A percentile compares a stretch with the other conserved stretches of the same genome.
phyloP scores from a whole-genome alignment of 1,140 invertebrate species.

The Drosophila persimilis region DNA sequence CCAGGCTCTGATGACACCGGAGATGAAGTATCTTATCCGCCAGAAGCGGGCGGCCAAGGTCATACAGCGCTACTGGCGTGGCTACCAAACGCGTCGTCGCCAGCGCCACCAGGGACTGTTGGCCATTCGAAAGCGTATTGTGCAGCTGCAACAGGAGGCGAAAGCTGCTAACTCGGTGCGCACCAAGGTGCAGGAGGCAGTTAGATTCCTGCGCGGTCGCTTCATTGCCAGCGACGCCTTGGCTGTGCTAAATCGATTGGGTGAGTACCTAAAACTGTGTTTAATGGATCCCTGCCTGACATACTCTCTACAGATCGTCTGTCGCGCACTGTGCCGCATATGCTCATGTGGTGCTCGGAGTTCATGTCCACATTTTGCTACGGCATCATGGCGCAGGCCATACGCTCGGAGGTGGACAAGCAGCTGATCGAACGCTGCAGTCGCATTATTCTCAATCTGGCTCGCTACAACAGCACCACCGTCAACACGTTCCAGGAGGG shows the following conservation, averaged over 20 bases:
- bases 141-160: constrained; percentile 83
- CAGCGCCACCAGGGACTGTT: constrained; percentile 73
- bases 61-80: constrained; percentile 88
- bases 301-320: constrained; percentile 61
- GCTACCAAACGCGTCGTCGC: constrained; percentile 84
- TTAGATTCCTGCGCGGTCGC: constrained; percentile 65
- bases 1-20: constrained; percentile 82
- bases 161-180: constrained; percentile 83
- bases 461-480: constrained; percentile 75
- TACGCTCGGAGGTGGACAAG: constrained; percentile 82
- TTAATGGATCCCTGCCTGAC: neutral
- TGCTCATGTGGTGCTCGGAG: constrained; percentile 74
- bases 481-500: constrained; percentile 75
- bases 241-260: constrained; percentile 63
- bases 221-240: constrained; percentile 69
- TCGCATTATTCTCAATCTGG: constrained; percentile 81
- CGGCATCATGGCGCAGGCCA: constrained; percentile 82
- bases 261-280: constrained; percentile 36
- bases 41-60: constrained; percentile 84
- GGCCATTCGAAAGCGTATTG: constrained; percentile 83
- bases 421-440: constrained; percentile 80
- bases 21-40: constrained; percentile 83
- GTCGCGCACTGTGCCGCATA: constrained; percentile 77
- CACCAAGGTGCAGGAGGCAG: constrained; percentile 60
- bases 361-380: constrained; percentile 81